Conservation (phyloP, 2,113 vertebrate genomes). For the Herpailurus yagouaroundi region DNA sequence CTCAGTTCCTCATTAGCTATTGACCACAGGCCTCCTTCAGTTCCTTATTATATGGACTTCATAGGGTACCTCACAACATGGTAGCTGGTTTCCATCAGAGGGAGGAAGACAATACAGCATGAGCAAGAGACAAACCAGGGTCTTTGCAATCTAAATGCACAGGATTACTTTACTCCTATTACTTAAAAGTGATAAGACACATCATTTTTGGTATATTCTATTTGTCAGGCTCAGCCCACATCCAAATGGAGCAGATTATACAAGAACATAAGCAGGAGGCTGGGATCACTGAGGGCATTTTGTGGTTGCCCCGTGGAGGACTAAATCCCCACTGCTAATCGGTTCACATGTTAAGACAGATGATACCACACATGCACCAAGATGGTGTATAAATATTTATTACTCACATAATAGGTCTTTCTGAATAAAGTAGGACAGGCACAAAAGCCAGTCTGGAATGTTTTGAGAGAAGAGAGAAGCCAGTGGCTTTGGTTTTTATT, state of each 20-base stretch:
- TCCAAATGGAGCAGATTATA: background rate
- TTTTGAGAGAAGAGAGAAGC: background rate
- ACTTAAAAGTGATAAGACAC: background rate
- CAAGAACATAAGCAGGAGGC: too few species aligned
- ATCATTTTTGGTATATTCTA: background rate
- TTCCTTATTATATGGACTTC: background rate
- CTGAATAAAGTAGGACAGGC: conserved; percentile 12
- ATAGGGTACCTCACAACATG: background rate
- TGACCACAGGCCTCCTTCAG: background rate
- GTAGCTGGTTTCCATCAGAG: background rate
- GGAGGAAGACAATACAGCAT: background rate
- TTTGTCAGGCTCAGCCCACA: background rate
- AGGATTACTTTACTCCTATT: background rate
- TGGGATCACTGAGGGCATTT: background rate
- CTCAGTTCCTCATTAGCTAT: background rate
- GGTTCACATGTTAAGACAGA: background rate
- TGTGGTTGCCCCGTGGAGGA: background rate
- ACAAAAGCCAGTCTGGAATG: background rate
- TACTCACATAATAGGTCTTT: background rate
- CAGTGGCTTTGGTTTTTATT: conserved; percentile 22
- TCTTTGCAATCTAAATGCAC: background rate
- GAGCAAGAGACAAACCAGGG: background rate
- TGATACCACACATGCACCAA: background rate
- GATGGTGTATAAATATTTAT: background rate
- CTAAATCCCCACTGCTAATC: background rate